Base-by-base conservation (phyloP, 92 coral and sea anemone species). In the Plumapathes pennacea region DNA sequence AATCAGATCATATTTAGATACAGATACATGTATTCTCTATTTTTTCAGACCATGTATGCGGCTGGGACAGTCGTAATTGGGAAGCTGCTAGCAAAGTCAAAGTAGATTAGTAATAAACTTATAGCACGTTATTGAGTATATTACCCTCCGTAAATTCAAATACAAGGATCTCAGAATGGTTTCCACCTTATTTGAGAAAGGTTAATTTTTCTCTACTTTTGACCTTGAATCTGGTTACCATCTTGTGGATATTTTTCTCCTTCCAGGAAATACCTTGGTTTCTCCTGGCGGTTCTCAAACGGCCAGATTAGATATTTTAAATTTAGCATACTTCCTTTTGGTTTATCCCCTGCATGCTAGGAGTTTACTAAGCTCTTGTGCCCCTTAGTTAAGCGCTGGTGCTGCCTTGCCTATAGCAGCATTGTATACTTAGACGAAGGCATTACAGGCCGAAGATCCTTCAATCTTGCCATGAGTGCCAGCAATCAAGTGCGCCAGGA, bases 261-360 rank as follows among this genome's bases (percentile, higher is more conserved):
- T 3, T 60, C 10, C 54, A 30, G 64, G 71, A 29, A 50, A 21
- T 72, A 27, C 62, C 50, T 72, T 2, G 80, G 71, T 29, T 61
- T 72, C 45, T 58, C 77, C 38, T 70, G 60, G 56, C 10, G 1
- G 5, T 55, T 56, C 46, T 33, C 55, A n/a, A n/a, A n/a, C 25
- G 66, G 65, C 13, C 31, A 31, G 6, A 18, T 13, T 13, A 69
- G 70, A 59, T 77, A 58, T 77, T 77, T 60, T 13, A 61, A 44
- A 2, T 78, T 61, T 28, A 12, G 45, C 7, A 66, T 61, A 25
- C 54, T 77, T 29, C 62, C 77, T 19, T 78, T 78, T 54, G 85
- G 80, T 19, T 50, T 78, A 56, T 78, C 76, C 7, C 64, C 81
- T n/a, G 81, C 86, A 3, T 72, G 81, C 37, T 72, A 42, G 36